These are phyloP conservation scores for Meloidogyne chitwoodi DNA, from an alignment of 1,140 invertebrate genomes.

Conservation along the genomic window DNA sequence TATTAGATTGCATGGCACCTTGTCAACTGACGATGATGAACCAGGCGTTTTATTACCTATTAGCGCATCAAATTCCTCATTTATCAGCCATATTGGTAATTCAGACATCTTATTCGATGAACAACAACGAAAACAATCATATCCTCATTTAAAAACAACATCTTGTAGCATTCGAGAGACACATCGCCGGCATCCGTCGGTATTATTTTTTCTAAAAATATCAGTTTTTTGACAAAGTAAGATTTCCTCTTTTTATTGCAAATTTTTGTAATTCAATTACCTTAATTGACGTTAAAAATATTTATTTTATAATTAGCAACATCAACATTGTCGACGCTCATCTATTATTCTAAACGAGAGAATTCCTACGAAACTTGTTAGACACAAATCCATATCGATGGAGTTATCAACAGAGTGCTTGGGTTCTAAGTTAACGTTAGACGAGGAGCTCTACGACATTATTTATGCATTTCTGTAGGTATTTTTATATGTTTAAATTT, in stretches of 20 bases:
- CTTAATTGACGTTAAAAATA: no score
- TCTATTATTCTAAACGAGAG: constrained; percentile 12
- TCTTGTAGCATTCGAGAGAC: background rate
- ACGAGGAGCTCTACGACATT: constrained; percentile 57
- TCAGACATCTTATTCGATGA: background rate
- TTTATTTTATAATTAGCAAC: no score
- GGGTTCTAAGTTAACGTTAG: constrained; percentile 51
- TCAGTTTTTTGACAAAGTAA: no score
- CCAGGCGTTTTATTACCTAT: background rate
- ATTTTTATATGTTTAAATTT: constrained; percentile 3
- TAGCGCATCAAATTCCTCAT: background rate
- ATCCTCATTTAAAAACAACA: background rate
- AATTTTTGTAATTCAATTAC: background rate
- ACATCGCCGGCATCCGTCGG: background rate
- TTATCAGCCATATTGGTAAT: background rate
- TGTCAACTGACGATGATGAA: background rate
- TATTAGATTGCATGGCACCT: background rate
- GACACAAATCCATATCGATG: background rate
- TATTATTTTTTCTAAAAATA: background rate
- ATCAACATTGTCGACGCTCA: background rate
- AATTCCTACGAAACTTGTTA: background rate
- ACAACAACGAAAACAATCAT: background rate
- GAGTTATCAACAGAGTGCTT: constrained; percentile 38
- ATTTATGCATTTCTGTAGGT: constrained; percentile 53
- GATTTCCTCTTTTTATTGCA: no score